Evolutionary conservation across 2,888 invertebrate species (phyloP), one percentile per base, ranked within the genome.

Genomic region (Ichneumoninae sp.): DNA sequence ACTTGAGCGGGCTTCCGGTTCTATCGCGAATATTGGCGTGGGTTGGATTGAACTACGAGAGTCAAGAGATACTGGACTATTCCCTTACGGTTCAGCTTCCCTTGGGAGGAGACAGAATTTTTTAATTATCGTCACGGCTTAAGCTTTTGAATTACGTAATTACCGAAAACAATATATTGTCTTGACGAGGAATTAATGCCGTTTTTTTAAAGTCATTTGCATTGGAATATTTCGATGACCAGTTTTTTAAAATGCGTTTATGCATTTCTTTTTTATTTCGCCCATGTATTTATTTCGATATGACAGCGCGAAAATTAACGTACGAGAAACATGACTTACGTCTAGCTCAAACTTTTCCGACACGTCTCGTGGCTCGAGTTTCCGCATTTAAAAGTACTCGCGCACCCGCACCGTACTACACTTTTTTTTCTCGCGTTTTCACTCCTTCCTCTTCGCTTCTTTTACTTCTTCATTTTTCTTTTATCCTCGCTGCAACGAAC

Each of bases 341-440:
- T 81, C 79, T 79, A 71, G 83, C 66, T 71, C 54, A 86, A 87
- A 88, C 68, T 87, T 86, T 87, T 82, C 54, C 71, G 70, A 79
- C 82, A 80, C 81, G 81, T 71, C 80, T 69, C 71, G 40, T 57
- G 54, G 47, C 82, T 70, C 66, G 65, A 50, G 50, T 76, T 86
- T 79, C 78, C 83, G 77, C 83, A 86, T 88, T 88, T 86, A 79
- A 83, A 88, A 87, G 82, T 85, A 83, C 84, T 83, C 63, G 68
- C 54, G 47, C 40, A 68, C 60, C 70, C 30, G 73, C 71, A 70
- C 74, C 66, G 63, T 79, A 70, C 79, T 79, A 78, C 70, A 80
- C 75, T 85, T 78, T 86, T 86, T 16, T 84, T 75, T 81, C 84
- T 71, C 75, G 73, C 81, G 60, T 86, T 81, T 83, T 79, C 82